These are phyloP conservation scores for Gari tellinella DNA, from an alignment of 2,888 invertebrate species.

Conservation along the genomic window DNA sequence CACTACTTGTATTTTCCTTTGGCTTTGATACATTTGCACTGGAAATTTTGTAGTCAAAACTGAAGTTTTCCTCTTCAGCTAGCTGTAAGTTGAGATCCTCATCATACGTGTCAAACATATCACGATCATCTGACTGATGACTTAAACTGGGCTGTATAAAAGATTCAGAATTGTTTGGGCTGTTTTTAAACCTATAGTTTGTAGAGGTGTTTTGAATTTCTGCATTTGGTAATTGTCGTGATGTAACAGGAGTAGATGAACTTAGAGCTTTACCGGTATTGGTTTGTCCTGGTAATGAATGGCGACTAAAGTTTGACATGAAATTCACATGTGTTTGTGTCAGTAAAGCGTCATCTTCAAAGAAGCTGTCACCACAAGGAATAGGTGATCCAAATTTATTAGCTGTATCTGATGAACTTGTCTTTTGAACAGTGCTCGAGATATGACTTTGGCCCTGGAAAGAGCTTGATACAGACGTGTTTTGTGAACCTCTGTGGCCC, in stretches of 20 bases:
- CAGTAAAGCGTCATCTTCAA: slow-evolving; percentile 74
- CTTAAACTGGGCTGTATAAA: no score
- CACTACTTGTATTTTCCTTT: background rate
- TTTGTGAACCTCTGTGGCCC: no score
- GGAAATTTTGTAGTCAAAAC: slow-evolving; percentile 51
- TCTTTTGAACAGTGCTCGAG: slow-evolving; percentile 35
- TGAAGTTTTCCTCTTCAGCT: slow-evolving; percentile 42
- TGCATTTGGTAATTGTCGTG: background rate
- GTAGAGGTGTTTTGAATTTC: background rate
- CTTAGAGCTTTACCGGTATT: slow-evolving; percentile 14
- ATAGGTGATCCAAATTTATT: slow-evolving; percentile 67
- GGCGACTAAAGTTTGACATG: slow-evolving; percentile 62
- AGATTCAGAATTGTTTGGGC: background rate
- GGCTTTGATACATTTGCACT: slow-evolving; percentile 5
- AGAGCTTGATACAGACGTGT: no score
- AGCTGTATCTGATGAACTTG: background rate
- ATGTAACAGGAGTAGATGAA: slow-evolving; percentile 1
- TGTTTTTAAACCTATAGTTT: background rate
- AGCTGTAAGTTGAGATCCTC: slow-evolving; percentile 50
- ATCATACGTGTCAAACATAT: slow-evolving; percentile 50
- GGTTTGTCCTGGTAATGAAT: slow-evolving; percentile 18
- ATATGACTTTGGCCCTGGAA: no score
- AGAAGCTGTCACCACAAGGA: slow-evolving; percentile 82
- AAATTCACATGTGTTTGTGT: slow-evolving; percentile 72
- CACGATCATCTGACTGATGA: background rate